Evolutionary conservation across 2,113 vertebrate genomes (phyloP).

Genomic region (Murina feae): DNA sequence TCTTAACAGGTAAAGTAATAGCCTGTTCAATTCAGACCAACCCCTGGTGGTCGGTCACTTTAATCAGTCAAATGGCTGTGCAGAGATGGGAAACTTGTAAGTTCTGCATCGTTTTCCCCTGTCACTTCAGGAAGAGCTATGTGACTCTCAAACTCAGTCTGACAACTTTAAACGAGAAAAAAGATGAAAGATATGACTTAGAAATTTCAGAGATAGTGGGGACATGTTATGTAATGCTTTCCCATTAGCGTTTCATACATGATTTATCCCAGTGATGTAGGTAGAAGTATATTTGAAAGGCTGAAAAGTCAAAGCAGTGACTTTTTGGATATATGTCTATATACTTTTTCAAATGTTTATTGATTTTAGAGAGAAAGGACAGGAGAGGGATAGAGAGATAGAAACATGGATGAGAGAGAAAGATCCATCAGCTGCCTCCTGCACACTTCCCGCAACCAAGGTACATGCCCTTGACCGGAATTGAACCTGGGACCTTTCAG

Average conservation of each 20-base stretch:
- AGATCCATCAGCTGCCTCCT: too few species aligned
- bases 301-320: not conserved
- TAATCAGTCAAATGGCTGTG: constrained; percentile 36
- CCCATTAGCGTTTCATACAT: constrained; percentile 1
- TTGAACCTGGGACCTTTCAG: too few species aligned
- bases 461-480: too few species aligned
- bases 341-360: too few species aligned
- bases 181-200: constrained; percentile 3
- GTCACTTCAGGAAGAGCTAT: not conserved
- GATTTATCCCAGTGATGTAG: not conserved
- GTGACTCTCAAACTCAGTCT: not conserved
- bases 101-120: not conserved
- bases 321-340: not conserved
- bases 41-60: not conserved
- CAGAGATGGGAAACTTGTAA: not conserved
- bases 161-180: not conserved
- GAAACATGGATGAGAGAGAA: too few species aligned
- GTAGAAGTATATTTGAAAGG: constrained; percentile 18
- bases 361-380: too few species aligned
- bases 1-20: constrained; percentile 41
- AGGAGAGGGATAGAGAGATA: too few species aligned
- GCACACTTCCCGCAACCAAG: too few species aligned
- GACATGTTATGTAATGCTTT: not conserved
- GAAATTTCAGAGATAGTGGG: not conserved
- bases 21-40: not conserved